A percentile compares a stretch with the other conserved stretches of the same genome.
phyloP scores from a whole-genome alignment of 2,888 invertebrate species.

The Crioceris asparagi region DNA sequence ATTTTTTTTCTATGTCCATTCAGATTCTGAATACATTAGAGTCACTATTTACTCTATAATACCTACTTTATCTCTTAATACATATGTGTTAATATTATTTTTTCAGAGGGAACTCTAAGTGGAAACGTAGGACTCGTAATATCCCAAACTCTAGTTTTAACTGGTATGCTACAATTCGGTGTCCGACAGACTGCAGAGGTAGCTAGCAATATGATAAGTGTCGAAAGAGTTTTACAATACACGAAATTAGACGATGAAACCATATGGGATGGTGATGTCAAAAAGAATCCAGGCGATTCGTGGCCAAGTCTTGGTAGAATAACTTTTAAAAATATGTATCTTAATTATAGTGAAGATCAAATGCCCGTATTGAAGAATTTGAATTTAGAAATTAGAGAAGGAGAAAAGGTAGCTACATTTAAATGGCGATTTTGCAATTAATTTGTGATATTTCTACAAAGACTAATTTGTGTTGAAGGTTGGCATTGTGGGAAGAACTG shows the following conservation, averaged over 20 bases:
- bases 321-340: conserved; percentile 48
- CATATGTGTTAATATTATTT: not conserved
- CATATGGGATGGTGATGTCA: conserved; percentile 38
- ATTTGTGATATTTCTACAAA: not conserved
- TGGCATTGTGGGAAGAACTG: conserved; percentile 79
- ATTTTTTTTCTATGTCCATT: no score
- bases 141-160: conserved; percentile 61
- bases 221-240: conserved; percentile 74
- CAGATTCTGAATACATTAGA: no score
- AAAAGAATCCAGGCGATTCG: conserved; percentile 40
- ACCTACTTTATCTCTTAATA: no score
- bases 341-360: conserved; percentile 51
- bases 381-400: conserved; percentile 50
- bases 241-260: conserved; percentile 62
- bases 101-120: conserved; percentile 36
- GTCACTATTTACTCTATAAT: no score
- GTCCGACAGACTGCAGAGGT: conserved; percentile 70
- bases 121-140: conserved; percentile 64
- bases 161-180: conserved; percentile 73
- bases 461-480: conserved; percentile 46
- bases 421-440: not conserved
- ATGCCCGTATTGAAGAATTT: conserved; percentile 60
- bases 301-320: conserved; percentile 56
- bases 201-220: conserved; percentile 67
- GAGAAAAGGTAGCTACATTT: conserved; percentile 47